These are phyloP conservation scores for Eupelmus urozonus DNA, from an alignment of 2,888 invertebrate species.

Conservation along the genomic window DNA sequence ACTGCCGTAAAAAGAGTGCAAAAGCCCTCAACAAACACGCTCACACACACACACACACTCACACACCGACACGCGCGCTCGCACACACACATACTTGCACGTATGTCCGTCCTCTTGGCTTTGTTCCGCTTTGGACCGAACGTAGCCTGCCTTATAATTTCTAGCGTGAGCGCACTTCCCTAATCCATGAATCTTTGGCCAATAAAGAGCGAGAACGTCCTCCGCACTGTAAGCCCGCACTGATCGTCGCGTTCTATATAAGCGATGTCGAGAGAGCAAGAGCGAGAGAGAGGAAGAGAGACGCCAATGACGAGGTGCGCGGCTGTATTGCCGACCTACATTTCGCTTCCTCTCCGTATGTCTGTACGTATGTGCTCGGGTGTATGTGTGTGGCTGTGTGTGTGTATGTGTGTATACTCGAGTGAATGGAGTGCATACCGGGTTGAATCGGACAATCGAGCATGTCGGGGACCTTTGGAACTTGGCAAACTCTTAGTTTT, in stretches of 20 bases:
- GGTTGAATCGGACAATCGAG: not conserved
- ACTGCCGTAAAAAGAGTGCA: constrained; percentile 28
- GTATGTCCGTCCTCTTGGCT: not conserved
- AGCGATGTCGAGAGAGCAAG: not conserved
- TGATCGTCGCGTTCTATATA: not conserved
- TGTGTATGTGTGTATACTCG: constrained; percentile 1
- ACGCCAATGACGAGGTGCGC: not conserved
- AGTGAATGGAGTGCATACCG: not conserved
- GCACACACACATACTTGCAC: not conserved
- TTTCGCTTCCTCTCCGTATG: no score
- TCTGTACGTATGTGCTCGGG: no score
- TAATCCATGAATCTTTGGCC: not conserved
- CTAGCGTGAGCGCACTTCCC: not conserved
- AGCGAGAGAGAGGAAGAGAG: not conserved
- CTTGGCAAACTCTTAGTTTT: not conserved
- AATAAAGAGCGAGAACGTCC: not conserved
- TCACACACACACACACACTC: not conserved
- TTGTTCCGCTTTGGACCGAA: not conserved
- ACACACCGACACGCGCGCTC: not conserved
- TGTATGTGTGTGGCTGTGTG: no score
- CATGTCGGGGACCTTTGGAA: not conserved
- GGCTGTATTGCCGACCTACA: constrained; percentile 26
- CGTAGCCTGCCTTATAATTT: constrained; percentile 6
- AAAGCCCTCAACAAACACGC: not conserved
- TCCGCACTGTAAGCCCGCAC: not conserved